Conservation (phyloP, 2,797 vertebrate genomes). For the Rhincodon typus region DNA sequence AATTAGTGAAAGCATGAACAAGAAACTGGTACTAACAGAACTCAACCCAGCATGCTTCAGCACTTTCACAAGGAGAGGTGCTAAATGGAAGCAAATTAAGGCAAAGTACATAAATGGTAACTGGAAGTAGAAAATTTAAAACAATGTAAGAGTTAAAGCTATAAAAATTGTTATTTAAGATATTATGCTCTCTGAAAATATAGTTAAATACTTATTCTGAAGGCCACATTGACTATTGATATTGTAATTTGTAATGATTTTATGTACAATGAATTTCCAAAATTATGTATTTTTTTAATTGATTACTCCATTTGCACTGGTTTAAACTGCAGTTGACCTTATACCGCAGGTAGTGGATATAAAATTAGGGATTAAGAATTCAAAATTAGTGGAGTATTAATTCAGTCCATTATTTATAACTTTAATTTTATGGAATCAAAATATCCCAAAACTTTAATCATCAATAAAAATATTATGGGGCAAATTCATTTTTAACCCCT, state of each 20-base stretch:
- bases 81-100: not conserved
- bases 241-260: not conserved
- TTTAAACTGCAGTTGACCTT: not conserved
- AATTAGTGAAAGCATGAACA: not conserved
- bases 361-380: not conserved
- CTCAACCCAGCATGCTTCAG: not conserved
- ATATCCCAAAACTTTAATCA: not conserved
- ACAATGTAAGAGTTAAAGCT: not conserved
- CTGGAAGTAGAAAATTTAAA: not conserved
- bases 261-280: not conserved
- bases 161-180: not conserved
- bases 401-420: not conserved
- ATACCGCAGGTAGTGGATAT: not conserved
- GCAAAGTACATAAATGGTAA: not conserved
- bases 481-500: not conserved
- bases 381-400: not conserved
- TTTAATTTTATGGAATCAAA: not conserved
- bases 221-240: not conserved
- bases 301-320: not conserved
- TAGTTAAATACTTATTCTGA: not conserved
- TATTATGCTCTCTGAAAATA: not conserved
- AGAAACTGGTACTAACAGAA: not conserved
- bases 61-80: not conserved
- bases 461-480: not conserved
- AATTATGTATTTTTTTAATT: not conserved